Percentiles rank a stretch among this genome's conserved stretches.
These are phyloP conservation scores for Eufriesea mexicana DNA, from an alignment of 1,140 invertebrate species.

Conservation along the genomic window DNA sequence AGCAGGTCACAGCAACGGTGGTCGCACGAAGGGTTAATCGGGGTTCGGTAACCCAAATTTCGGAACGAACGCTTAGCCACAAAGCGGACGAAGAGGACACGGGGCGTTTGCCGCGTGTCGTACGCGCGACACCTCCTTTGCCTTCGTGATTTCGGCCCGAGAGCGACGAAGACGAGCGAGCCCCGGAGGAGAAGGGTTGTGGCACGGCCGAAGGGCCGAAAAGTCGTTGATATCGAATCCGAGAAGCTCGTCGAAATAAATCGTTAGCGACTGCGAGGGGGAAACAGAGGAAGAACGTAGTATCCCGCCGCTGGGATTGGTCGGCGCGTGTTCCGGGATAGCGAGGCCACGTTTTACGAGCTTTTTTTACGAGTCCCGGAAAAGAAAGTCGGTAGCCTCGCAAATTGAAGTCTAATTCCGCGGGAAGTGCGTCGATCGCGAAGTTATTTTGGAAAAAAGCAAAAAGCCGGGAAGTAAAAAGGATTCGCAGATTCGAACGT, in stretches of 20 bases:
- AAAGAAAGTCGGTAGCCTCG: constrained; percentile 35
- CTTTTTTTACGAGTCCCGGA: constrained; percentile 44
- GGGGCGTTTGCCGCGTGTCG: constrained; percentile 24
- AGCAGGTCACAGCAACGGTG: background rate
- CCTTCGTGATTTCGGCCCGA: background rate
- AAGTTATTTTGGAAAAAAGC: background rate
- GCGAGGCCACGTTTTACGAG: constrained; percentile 53
- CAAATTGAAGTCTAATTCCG: constrained; percentile 61
- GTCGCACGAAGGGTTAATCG: constrained; percentile 33
- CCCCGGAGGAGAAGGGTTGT: constrained; percentile 49
- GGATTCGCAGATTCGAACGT: background rate
- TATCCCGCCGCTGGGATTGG: constrained; percentile 44
- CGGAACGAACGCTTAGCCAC: constrained; percentile 32
- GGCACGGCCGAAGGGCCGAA: constrained; percentile 49
- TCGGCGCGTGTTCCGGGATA: constrained; percentile 2
- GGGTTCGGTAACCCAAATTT: constrained; percentile 48
- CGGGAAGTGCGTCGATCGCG: background rate
- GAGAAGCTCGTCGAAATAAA: constrained; percentile 66
- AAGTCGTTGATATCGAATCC: constrained; percentile 71
- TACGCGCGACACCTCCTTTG: constrained; percentile 6
- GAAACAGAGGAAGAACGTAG: constrained; percentile 26
- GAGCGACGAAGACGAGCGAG: background rate
- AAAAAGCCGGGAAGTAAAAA: background rate
- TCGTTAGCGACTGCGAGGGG: constrained; percentile 57
- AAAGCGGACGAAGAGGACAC: constrained; percentile 23